Evolutionary conservation across 2,797 vertebrate genomes (phyloP).

Genomic region (Sebastes kiyomatsui): DNA sequence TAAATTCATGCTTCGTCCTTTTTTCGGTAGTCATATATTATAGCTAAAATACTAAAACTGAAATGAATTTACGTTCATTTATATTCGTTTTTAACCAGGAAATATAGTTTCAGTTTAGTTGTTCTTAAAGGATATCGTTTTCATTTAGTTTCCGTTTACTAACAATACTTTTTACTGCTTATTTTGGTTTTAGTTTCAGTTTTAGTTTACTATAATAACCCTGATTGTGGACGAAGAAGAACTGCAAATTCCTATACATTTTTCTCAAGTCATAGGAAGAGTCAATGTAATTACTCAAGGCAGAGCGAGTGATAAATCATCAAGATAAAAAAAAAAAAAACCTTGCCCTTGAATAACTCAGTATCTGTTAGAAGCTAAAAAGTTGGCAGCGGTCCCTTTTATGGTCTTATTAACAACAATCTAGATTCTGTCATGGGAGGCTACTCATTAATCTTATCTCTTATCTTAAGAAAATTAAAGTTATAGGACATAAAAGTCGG

Average conservation of each 20-base stretch:
- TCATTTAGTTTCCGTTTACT: too few species aligned
- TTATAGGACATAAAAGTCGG: conserved; percentile 23
- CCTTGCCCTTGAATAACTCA: conserved; percentile 41
- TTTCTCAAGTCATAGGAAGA: not conserved
- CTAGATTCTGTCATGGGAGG: conserved; percentile 17
- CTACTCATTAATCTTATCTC: conserved; percentile 48
- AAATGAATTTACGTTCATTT: too few species aligned
- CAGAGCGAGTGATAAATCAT: conserved; percentile 36
- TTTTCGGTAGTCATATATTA: too few species aligned
- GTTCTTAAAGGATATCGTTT: too few species aligned
- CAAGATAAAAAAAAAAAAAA: not conserved
- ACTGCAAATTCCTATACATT: not conserved
- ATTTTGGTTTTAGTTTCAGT: too few species aligned
- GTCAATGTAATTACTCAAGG: conserved; percentile 36
- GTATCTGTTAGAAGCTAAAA: not conserved
- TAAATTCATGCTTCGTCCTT: too few species aligned
- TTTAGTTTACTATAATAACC: too few species aligned
- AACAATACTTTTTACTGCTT: too few species aligned
- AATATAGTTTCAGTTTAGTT: too few species aligned
- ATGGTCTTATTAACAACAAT: conserved; percentile 40
- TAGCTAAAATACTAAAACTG: too few species aligned
- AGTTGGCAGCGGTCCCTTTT: conserved; percentile 19
- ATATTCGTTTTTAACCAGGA: too few species aligned
- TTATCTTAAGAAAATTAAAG: conserved; percentile 39
- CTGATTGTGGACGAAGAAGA: not conserved